phyloP scores from a whole-genome alignment of 2,113 vertebrate genomes.

The Hypocryptadius cinnamomeus region DNA sequence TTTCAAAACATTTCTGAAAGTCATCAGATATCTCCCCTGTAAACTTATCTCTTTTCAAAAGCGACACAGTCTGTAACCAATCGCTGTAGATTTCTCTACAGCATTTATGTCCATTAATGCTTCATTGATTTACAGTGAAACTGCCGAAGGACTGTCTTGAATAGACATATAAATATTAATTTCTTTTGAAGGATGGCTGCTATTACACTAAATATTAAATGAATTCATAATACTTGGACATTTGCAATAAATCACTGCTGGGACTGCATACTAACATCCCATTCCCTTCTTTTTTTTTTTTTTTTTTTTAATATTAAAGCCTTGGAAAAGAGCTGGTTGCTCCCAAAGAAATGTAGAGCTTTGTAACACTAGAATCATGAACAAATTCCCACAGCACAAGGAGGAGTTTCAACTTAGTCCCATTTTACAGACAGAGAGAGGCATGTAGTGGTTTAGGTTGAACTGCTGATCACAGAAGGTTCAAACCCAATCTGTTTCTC shows the following conservation, averaged over 20 bases:
- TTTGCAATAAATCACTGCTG: constrained; percentile 19
- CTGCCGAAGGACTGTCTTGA: background rate
- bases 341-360: background rate
- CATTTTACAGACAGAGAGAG: background rate
- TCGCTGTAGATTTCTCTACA: background rate
- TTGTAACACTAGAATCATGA: background rate
- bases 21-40: background rate
- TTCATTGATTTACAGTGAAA: background rate
- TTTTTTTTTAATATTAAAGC: background rate
- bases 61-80: background rate
- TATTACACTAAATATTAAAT: constrained; percentile 40
- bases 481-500: background rate
- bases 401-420: background rate
- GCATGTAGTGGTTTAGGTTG: background rate
- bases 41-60: background rate
- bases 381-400: background rate
- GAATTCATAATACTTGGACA: constrained; percentile 25
- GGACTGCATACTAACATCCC: background rate
- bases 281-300: background rate
- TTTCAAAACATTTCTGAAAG: background rate
- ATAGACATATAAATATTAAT: constrained; percentile 17
- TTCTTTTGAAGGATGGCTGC: constrained; percentile 6
- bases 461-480: background rate
- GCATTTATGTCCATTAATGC: background rate
- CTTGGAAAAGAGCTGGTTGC: background rate